A percentile compares a stretch with the other conserved stretches of the same genome.
phyloP scores from a whole-genome alignment of 1,140 invertebrate species.

The Uloborus diversus region DNA sequence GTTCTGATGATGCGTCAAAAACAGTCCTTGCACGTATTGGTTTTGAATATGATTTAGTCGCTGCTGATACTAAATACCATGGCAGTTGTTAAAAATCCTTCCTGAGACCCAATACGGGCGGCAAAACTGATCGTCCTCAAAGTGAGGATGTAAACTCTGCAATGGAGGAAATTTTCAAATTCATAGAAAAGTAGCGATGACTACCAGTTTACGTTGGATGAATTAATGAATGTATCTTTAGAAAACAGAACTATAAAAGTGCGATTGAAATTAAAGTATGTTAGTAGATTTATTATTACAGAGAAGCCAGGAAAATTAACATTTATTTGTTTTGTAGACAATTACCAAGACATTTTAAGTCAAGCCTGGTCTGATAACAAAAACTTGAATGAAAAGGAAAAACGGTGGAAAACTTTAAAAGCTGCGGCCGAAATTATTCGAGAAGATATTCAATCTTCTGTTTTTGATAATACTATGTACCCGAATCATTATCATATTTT shows the following conservation, averaged over 20 bases:
- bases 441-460: too few relatives aligned
- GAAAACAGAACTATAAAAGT: too few relatives aligned
- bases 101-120: not conserved
- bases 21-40: too few relatives aligned
- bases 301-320: conserved; percentile 1
- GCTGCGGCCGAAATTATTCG: too few relatives aligned
- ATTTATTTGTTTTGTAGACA: conserved; percentile 10
- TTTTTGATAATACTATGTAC: not conserved
- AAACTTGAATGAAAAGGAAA: not conserved
- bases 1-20: too few relatives aligned
- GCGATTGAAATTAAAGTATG: too few relatives aligned
- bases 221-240: not conserved
- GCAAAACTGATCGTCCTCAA: not conserved
- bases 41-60: conserved; percentile 4
- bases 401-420: too few relatives aligned
- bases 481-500: conserved; percentile 2
- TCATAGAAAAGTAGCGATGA: not conserved
- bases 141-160: not conserved
- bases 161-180: conserved; percentile 4
- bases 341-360: too few relatives aligned
- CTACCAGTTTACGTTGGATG: not conserved
- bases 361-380: not conserved
- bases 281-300: not conserved
- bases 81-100: not conserved
- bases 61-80: conserved; percentile 3